These are phyloP conservation scores for Corythornis madagascariensis DNA, from an alignment of 2,113 vertebrate genomes.

Conservation along the genomic window DNA sequence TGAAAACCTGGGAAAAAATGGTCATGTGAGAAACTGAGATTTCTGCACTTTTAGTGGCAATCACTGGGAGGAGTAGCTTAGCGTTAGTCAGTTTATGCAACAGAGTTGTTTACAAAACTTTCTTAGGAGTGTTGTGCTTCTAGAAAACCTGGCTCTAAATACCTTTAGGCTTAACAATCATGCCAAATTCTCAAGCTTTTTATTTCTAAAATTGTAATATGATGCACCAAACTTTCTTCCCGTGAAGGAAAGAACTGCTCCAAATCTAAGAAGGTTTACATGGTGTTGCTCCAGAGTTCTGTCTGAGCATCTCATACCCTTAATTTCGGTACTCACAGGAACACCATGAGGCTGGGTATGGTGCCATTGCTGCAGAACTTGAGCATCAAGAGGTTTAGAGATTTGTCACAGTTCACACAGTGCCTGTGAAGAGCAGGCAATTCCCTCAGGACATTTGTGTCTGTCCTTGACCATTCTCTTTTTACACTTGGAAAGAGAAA, in stretches of 20 bases:
- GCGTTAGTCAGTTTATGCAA: not conserved
- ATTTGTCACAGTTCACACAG: not conserved
- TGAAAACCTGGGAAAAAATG: not conserved
- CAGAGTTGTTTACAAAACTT: not conserved
- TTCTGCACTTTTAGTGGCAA: not conserved
- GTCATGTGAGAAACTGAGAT: not conserved
- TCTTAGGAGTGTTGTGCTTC: not conserved
- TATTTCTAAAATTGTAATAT: not conserved
- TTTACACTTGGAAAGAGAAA: not conserved
- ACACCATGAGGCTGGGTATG: accelerated
- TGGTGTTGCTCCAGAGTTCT: not conserved
- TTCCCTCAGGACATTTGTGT: not conserved
- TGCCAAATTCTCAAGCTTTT: not conserved
- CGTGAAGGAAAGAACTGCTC: not conserved
- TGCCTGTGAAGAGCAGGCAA: not conserved
- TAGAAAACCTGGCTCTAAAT: not conserved
- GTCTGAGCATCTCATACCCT: not conserved
- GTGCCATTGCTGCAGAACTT: not conserved
- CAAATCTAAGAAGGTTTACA: not conserved
- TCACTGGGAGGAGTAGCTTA: not conserved
- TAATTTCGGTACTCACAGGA: not conserved
- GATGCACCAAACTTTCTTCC: not conserved
- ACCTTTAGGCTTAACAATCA: not conserved
- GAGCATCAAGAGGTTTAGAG: not conserved
- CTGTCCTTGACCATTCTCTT: not conserved